Conservation (phyloP, 2,797 vertebrate species). For the Gambelia wislizenii region DNA sequence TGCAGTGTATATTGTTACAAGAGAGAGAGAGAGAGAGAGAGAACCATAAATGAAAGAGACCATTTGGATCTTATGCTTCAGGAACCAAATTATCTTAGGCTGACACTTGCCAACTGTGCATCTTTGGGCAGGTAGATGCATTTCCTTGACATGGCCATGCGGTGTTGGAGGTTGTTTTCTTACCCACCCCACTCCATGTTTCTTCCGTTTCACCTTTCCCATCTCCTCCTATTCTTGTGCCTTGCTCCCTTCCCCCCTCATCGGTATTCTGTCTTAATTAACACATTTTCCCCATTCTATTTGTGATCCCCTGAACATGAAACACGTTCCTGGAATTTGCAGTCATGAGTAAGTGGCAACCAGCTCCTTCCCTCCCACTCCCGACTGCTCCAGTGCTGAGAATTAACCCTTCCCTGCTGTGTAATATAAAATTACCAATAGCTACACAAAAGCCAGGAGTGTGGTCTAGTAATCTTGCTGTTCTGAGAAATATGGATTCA, state of each 20-base stretch:
- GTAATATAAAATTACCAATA: not conserved
- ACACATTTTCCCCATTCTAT: conserved; percentile 61
- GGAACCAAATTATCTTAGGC: not conserved
- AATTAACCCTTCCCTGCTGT: conserved; percentile 28
- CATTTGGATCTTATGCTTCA: not conserved
- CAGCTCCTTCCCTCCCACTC: conserved; percentile 44
- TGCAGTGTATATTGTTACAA: not conserved
- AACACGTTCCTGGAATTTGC: conserved; percentile 33
- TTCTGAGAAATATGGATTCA: not conserved
- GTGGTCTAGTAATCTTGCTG: not conserved
- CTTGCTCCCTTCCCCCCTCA: conserved; percentile 10
- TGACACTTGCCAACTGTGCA: not conserved
- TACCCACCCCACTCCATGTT: not conserved
- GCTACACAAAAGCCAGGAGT: not conserved
- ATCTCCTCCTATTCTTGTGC: not conserved
- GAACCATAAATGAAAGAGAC: too few species aligned
- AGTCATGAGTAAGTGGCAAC: conserved; percentile 36
- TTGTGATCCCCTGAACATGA: conserved; percentile 50
- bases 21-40: too few species aligned
- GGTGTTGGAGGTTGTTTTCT: not conserved
- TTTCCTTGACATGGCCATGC: not conserved
- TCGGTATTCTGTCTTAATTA: conserved; percentile 69
- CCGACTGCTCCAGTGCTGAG: conserved; percentile 23
- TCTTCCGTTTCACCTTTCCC: not conserved
- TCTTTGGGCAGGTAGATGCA: not conserved